Evolutionary conservation across 2,113 vertebrate genomes (phyloP).

Genomic region (Phylloscopus whistleri): DNA sequence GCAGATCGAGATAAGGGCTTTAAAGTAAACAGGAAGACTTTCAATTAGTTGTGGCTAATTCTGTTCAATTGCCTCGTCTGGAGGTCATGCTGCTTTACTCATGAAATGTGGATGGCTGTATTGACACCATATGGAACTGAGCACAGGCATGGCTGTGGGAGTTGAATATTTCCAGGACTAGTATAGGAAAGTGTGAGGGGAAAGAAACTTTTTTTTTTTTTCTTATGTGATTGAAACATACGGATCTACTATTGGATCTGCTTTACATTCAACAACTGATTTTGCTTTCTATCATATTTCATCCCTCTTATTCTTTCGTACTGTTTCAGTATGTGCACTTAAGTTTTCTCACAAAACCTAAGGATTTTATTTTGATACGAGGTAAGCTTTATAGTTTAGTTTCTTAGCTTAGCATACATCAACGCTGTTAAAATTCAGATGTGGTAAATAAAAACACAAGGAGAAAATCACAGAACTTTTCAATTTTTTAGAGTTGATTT

Average conservation of each 20-base stretch:
- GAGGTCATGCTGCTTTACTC: constrained; percentile 73
- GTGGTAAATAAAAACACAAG: neutral
- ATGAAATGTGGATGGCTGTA: constrained; percentile 68
- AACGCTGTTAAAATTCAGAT: neutral
- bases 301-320: neutral
- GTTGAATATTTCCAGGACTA: constrained; percentile 20
- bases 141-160: constrained; percentile 25
- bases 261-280: neutral
- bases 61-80: constrained; percentile 76
- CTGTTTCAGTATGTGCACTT: neutral
- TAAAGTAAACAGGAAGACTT: constrained; percentile 78
- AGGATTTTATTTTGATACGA: neutral
- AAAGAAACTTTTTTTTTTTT: neutral
- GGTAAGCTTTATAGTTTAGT: neutral
- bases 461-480: neutral
- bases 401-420: neutral
- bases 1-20: constrained; percentile 71
- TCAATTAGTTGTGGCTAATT: constrained; percentile 86
- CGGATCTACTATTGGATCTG: neutral
- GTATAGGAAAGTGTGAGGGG: neutral
- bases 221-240: neutral
- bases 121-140: constrained; percentile 73
- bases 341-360: neutral
- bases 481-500: neutral
- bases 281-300: neutral